Conservation (phyloP, 2,888 invertebrate species). For the Capitulum mitella region DNA sequence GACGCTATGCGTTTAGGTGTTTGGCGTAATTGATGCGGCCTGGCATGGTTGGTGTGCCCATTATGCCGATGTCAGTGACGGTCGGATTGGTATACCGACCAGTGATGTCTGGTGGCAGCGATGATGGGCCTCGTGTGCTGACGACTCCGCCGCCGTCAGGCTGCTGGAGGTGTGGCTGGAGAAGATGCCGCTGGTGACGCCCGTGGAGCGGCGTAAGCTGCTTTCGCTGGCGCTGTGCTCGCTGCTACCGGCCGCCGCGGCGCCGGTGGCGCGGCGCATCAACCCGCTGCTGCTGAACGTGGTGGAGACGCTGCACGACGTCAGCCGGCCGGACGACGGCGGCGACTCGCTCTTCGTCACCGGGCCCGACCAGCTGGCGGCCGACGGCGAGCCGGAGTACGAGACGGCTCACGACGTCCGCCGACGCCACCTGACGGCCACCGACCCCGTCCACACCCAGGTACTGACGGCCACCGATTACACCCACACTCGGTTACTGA, state of each 20-base stretch:
- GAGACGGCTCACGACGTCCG: slow-evolving; percentile 43
- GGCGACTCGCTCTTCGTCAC: slow-evolving; percentile 15
- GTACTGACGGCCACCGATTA: slow-evolving; percentile 39
- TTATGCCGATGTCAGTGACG: too few relatives aligned
- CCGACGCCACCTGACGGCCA: slow-evolving; percentile 57
- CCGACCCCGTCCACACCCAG: slow-evolving; percentile 62
- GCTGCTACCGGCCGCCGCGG: slow-evolving; percentile 31
- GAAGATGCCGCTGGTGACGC: slow-evolving; percentile 68
- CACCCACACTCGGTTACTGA: slow-evolving; percentile 46
- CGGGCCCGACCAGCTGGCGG: slow-evolving; percentile 14
- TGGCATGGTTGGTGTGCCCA: too few relatives aligned
- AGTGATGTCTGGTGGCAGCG: too few relatives aligned
- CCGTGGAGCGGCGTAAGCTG: slow-evolving; percentile 73
- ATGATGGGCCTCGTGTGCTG: too few relatives aligned
- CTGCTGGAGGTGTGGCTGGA: slow-evolving; percentile 65
- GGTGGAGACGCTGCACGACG: slow-evolving; percentile 31
- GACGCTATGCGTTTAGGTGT: too few relatives aligned
- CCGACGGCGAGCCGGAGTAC: slow-evolving; percentile 24
- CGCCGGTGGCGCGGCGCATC: slow-evolving; percentile 32
- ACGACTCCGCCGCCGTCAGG: too few relatives aligned
- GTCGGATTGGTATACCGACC: too few relatives aligned
- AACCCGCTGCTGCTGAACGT: slow-evolving; percentile 41
- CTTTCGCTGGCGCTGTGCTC: slow-evolving; percentile 53
- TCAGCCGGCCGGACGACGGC: slow-evolving; percentile 11
- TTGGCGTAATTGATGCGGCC: too few relatives aligned